Evolutionary conservation across 1,140 invertebrate species (phyloP).

Genomic region (Leptopilina clavipes): DNA sequence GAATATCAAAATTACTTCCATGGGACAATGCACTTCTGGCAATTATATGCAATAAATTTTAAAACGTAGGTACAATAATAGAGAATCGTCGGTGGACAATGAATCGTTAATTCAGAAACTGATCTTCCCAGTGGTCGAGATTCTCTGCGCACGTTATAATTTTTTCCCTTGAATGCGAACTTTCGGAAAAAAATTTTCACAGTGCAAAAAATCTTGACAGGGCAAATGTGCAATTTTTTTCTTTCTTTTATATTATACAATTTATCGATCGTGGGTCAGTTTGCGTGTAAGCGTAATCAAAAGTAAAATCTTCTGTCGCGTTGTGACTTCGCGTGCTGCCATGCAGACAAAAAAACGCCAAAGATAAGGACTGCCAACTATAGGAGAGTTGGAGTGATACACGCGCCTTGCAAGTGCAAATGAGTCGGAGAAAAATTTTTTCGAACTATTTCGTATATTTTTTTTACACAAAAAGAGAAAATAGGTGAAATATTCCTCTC

Average conservation of each 20-base stretch:
- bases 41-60: slow-evolving; percentile 31
- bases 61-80: background rate
- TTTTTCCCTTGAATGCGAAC: too few species aligned
- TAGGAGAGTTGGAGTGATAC: background rate
- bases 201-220: too few species aligned
- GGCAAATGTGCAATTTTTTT: too few species aligned
- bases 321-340: slow-evolving; percentile 63
- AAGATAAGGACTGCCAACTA: slow-evolving; percentile 54
- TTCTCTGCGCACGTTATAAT: too few species aligned
- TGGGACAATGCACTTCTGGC: background rate
- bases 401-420: slow-evolving; percentile 26
- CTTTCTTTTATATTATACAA: background rate
- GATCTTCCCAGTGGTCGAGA: background rate
- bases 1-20: too few species aligned
- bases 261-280: slow-evolving; percentile 33
- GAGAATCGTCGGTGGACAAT: background rate
- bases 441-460: too few species aligned
- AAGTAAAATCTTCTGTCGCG: slow-evolving; percentile 64
- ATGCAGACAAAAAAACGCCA: slow-evolving; percentile 51
- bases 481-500: too few species aligned
- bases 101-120: background rate
- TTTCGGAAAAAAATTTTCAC: too few species aligned
- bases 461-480: too few species aligned
- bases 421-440: too few species aligned
- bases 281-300: slow-evolving; percentile 60